Base-by-base conservation (phyloP, 2,797 vertebrate genomes). In the Darevskia mixta region DNA sequence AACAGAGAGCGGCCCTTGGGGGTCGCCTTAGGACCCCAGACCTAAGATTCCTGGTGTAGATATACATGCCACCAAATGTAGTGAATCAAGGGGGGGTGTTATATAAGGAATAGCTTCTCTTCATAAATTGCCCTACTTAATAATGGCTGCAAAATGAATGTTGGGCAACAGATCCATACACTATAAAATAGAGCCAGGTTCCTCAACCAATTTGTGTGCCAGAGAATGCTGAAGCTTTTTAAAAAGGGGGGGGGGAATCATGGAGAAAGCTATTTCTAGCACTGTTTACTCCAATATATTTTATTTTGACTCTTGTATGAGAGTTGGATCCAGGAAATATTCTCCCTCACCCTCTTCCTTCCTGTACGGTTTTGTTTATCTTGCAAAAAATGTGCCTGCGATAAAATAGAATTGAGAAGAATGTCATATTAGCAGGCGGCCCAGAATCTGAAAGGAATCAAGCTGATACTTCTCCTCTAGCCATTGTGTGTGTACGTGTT, bases 301-400 rank as follows among this genome's bases (percentile, higher is more conserved):
- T 83, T 84, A 75, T 87, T 87, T 85, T 87, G 86, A 69, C 45
- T 75, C 55, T 79, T 66, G 69, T 41, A 41, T 73, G 72, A 75
- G 43, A 87, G 58, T 41, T 79, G 82, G 49, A 83, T 75, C 79
- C 77, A 85, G 77, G 82, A 87, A 90, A 85, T 77, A 90, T 76
- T 87, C 64, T 87, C 82, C 58, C 58, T 84, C 81, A 90, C 58
- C 78, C 86, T 85, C 71, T 89, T 89, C 79, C 86, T 85, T 90
- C 82, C 89, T 81, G 78, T 55, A 29, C 35, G 35, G 69, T 85
- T 87, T 87, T 90, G 45, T 87, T 90, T 85, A 85, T 87, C 82
- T 90, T 81, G 67, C 77, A 87, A 77, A 81, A 35, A 85, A 87
- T 84, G 77, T 87, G 82, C 45, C 32, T 69, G 76, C 75, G 86